phyloP scores from a whole-genome alignment of 2,113 vertebrate species.

The Rhinogobius similis region DNA sequence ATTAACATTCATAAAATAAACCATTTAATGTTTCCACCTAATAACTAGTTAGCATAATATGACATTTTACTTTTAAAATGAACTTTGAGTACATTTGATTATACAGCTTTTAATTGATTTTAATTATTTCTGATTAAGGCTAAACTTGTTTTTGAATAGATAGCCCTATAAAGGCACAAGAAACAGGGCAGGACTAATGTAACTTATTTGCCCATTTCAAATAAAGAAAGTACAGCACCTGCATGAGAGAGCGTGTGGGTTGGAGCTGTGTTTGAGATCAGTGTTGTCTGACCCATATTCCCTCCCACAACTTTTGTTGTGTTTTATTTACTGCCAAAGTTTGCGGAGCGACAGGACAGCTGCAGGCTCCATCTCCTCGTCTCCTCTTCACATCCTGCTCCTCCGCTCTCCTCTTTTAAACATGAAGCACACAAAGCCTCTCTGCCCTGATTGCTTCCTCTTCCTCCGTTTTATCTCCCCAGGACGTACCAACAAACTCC shows the following conservation, averaged over 20 bases:
- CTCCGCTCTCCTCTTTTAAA: conserved; percentile 25
- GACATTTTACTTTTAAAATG: not conserved
- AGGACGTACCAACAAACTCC: conserved; percentile 33
- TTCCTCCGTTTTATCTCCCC: conserved; percentile 37
- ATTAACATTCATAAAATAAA: not conserved
- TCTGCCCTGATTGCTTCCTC: conserved; percentile 44
- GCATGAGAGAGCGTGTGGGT: conserved; percentile 41
- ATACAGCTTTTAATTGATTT: too few species aligned
- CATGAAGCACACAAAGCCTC: conserved; percentile 19
- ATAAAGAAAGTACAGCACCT: conserved; percentile 30
- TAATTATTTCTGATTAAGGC: too few species aligned
- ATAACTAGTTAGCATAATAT: not conserved
- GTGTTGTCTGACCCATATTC: conserved; percentile 61
- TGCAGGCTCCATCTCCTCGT: conserved; percentile 67
- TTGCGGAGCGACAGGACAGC: conserved; percentile 62
- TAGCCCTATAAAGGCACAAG: too few species aligned
- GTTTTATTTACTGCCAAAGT: conserved; percentile 61
- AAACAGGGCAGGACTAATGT: too few species aligned
- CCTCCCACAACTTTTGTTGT: conserved; percentile 24
- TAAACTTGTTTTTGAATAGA: too few species aligned
- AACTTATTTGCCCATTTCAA: conserved; percentile 21
- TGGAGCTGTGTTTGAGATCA: conserved; percentile 31
- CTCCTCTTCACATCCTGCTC: conserved; percentile 58
- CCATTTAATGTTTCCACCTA: not conserved
- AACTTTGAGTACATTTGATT: not conserved